A percentile compares a stretch with the other conserved stretches of the same genome.
These are phyloP conservation scores for Bolinopsis microptera DNA, from an alignment of 37 sponge, comb jelly and placozoan species.

Conservation along the genomic window DNA sequence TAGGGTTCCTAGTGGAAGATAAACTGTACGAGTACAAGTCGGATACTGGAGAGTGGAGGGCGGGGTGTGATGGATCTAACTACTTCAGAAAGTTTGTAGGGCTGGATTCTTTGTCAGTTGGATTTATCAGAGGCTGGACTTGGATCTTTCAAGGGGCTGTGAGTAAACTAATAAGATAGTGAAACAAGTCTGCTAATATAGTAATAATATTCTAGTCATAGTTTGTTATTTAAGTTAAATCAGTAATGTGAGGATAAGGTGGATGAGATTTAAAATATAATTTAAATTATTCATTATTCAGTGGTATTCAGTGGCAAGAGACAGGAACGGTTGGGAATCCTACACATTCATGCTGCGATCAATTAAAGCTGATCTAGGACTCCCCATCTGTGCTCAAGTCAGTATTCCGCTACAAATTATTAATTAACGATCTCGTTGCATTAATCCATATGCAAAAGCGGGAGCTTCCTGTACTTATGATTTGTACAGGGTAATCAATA, in stretches of 20 bases:
- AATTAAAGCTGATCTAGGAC: not conserved
- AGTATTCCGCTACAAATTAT: no score
- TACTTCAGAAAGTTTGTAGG: not conserved
- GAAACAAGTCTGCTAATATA: no score
- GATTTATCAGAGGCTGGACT: not conserved
- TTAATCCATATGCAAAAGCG: no score
- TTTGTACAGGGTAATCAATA: no score
- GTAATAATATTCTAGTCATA: no score
- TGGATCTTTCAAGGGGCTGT: constrained; percentile 22
- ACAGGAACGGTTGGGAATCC: not conserved
- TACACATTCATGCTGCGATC: not conserved
- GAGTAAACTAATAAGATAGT: no score
- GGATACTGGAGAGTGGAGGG: not conserved
- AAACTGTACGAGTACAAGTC: not conserved
- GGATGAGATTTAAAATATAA: no score
- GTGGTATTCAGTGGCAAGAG: not conserved
- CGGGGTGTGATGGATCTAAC: not conserved
- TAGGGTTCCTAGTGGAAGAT: constrained; percentile 9
- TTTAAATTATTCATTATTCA: no score
- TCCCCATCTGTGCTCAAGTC: not conserved
- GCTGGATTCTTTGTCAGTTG: not conserved
- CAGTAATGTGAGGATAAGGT: no score
- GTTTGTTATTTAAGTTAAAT: no score
- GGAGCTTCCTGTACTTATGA: no score
- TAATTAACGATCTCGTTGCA: no score